Conservation (phyloP, 2,888 invertebrate genomes). For the Erebia ligea region DNA sequence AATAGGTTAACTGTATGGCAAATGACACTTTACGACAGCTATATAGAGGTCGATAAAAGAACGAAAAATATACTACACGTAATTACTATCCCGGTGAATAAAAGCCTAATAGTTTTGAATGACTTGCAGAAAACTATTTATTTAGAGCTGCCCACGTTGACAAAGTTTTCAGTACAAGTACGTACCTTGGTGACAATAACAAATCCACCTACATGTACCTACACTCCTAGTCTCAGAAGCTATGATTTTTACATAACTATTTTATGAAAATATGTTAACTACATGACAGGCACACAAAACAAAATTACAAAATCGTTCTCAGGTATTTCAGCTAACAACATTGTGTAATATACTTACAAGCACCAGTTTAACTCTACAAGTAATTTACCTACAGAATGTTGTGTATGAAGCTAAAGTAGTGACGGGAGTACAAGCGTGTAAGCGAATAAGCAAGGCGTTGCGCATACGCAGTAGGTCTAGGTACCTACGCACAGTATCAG, state of each 20-base stretch:
- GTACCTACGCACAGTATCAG: too few species aligned
- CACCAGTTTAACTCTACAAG: too few species aligned
- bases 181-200: background rate
- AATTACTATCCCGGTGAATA: background rate
- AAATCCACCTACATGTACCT: background rate
- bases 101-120: background rate
- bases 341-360: too few species aligned
- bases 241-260: background rate
- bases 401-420: too few species aligned
- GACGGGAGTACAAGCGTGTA: too few species aligned
- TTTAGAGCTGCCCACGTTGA: background rate
- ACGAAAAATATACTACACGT: background rate
- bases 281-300: background rate
- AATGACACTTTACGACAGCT: constrained; percentile 38
- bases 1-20: constrained; percentile 53
- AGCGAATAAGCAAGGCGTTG: too few species aligned
- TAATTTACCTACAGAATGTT: too few species aligned
- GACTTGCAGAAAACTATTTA: constrained; percentile 8
- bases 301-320: background rate
- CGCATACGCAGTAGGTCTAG: too few species aligned
- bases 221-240: background rate
- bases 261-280: background rate
- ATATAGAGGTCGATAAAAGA: constrained; percentile 19
- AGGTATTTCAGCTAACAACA: too few species aligned
- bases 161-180: background rate